These are phyloP conservation scores for Pogonus chalceus DNA, from an alignment of 1,140 invertebrate genomes.

Conservation along the genomic window DNA sequence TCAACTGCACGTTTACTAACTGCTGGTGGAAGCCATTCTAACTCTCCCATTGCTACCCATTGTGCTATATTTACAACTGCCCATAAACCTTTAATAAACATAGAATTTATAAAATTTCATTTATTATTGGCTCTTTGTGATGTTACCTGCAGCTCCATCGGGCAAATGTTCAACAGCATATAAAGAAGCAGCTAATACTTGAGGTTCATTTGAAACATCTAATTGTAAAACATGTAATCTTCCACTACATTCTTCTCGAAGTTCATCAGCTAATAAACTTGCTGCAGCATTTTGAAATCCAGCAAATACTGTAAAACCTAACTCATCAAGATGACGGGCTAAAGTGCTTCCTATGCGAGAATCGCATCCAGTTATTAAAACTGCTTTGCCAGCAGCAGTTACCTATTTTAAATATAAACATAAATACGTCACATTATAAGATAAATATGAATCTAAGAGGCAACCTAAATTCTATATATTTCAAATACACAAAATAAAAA, in stretches of 20 bases:
- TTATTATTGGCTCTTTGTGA: no score
- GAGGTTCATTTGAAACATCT: constrained; percentile 62
- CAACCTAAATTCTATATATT: no score
- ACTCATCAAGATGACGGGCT: constrained; percentile 63
- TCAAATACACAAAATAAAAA: no score
- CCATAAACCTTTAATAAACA: no score
- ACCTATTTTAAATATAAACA: constrained; percentile 53
- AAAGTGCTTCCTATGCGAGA: constrained; percentile 63
- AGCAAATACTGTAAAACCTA: constrained; percentile 74
- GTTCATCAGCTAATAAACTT: constrained; percentile 50
- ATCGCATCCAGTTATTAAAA: constrained; percentile 78
- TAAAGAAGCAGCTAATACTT: constrained; percentile 62
- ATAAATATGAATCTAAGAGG: no score
- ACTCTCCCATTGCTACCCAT: constrained; percentile 76
- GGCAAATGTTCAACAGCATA: constrained; percentile 68
- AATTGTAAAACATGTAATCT: constrained; percentile 62
- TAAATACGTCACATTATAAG: no score
- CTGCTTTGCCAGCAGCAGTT: constrained; percentile 63
- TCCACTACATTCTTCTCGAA: constrained; percentile 64
- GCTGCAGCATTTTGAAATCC: constrained; percentile 56
- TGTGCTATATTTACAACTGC: constrained; percentile 82
- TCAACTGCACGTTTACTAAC: constrained; percentile 44
- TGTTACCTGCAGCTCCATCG: constrained; percentile 60
- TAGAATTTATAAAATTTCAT: no score
- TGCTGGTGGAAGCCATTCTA: constrained; percentile 71